phyloP scores from a whole-genome alignment of 1,140 invertebrate species.

The Riptortus pedestris region DNA sequence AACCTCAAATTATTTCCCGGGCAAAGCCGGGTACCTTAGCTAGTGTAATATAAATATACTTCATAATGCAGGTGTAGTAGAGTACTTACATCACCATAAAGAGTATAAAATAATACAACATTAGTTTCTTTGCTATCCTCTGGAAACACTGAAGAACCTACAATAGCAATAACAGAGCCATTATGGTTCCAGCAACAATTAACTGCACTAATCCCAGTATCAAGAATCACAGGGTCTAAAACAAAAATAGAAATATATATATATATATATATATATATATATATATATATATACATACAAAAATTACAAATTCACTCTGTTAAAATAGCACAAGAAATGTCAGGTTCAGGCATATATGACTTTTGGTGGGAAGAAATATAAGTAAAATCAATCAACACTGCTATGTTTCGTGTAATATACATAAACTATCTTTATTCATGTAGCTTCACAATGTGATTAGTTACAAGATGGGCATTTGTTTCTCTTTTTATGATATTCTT shows the following conservation, averaged over 20 bases:
- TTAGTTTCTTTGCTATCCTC: constrained; percentile 62
- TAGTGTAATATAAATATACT: too few relatives aligned
- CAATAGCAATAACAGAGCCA: constrained; percentile 76
- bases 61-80: too few relatives aligned
- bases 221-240: constrained; percentile 52
- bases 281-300: background rate
- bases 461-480: too few relatives aligned
- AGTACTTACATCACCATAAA: constrained; percentile 80
- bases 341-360: background rate
- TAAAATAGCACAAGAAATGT: constrained; percentile 10
- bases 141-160: constrained; percentile 50
- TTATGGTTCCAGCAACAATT: constrained; percentile 86
- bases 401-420: too few relatives aligned
- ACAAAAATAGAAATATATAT: constrained; percentile 25
- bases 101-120: constrained; percentile 81
- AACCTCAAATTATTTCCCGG: too few relatives aligned
- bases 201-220: constrained; percentile 69
- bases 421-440: too few relatives aligned
- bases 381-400: too few relatives aligned
- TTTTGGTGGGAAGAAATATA: background rate
- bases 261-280: background rate
- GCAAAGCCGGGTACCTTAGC: too few relatives aligned
- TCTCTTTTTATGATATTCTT: too few relatives aligned
- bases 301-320: too few relatives aligned
- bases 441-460: too few relatives aligned